Base-by-base conservation (phyloP, 2,888 invertebrate genomes). In the Patella pellucida region DNA sequence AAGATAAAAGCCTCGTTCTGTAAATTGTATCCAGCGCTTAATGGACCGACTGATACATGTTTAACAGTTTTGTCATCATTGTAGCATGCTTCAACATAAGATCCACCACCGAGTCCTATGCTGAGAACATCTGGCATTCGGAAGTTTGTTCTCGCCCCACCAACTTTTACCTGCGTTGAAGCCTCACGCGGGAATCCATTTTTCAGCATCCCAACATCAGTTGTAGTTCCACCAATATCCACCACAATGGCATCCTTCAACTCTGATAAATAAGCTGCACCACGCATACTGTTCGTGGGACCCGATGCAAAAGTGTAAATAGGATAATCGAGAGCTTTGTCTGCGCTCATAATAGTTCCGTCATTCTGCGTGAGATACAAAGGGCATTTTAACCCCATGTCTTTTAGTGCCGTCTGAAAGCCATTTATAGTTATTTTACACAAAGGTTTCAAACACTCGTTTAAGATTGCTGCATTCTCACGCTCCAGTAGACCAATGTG, bases 201-300 rank as follows among this genome's bases (percentile, higher is more conserved):
- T 50, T 78, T 78, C 19, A 90, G 74, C n/a, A 88, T 73, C 2
- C 90, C 90, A 2, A 89, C 86, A 75, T 90, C 90, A 0, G 88
- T 85, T 7, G 86, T 85, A 9, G 90, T 90, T 7, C 90, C 90
- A 3, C 90, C 90, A 68, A 90, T 87, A 79, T 90, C 90, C 12
- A 88, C 82, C 9, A 90, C 89, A 14, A 90, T 79, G 3, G 86
- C 89, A 67, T 89, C 84, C 23, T 78, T 73, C 14, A 79, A 67
- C 23, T 83, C 83, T 16, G 87, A 87, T 16, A 90, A 79, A 72
- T 84, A 88, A 0, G 89, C 87, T 2, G 90, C 89, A 15, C 90
- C 90, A 19, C 89, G 78, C 89, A 90, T 90, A 79, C 89, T 89
- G 81, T 90, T 90, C n/a, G 89, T 90, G 2, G 89, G 85, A 23